Conservation (phyloP, 2,888 invertebrate species). For the Pristionchus japonicus region DNA sequence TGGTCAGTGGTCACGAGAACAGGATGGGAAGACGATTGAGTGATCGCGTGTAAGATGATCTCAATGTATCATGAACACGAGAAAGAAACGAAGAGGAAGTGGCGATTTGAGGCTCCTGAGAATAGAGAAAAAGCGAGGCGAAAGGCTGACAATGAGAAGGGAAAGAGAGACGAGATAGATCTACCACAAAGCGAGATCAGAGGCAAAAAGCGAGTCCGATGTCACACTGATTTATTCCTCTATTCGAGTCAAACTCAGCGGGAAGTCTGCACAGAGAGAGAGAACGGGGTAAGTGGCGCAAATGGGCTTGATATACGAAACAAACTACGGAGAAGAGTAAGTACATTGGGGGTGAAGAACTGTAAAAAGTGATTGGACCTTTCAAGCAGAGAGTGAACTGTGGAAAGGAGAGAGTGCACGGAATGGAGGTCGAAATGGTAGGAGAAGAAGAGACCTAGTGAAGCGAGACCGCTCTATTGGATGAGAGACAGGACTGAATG, state of each 20-base stretch:
- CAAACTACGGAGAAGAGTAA: background rate
- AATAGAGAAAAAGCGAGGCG: background rate
- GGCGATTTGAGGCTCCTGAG: background rate
- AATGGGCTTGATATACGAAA: slow-evolving; percentile 2
- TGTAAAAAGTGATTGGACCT: slow-evolving; percentile 36
- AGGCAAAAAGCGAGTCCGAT: slow-evolving; percentile 23
- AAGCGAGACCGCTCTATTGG: slow-evolving; percentile 32
- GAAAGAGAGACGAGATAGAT: background rate
- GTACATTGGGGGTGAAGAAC: background rate
- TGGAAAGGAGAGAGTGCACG: background rate
- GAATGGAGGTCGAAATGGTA: background rate
- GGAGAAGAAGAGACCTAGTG: slow-evolving; percentile 18
- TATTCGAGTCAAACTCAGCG: background rate
- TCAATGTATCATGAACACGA: slow-evolving; percentile 6
- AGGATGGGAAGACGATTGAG: slow-evolving; percentile 19
- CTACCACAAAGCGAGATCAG: slow-evolving; percentile 33
- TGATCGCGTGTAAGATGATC: slow-evolving; percentile 1
- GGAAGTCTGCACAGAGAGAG: background rate
- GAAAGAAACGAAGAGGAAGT: background rate
- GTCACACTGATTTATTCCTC: slow-evolving; percentile 35
- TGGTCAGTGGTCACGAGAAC: background rate
- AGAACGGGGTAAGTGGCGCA: background rate
- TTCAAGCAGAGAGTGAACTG: background rate
- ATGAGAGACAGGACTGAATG: slow-evolving; percentile 28
- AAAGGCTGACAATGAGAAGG: background rate